A percentile compares a stretch with the other conserved stretches of the same genome.
Evolutionary conservation across 2,888 invertebrate species (phyloP).

Genomic region (Habrosyne pyritoides): DNA sequence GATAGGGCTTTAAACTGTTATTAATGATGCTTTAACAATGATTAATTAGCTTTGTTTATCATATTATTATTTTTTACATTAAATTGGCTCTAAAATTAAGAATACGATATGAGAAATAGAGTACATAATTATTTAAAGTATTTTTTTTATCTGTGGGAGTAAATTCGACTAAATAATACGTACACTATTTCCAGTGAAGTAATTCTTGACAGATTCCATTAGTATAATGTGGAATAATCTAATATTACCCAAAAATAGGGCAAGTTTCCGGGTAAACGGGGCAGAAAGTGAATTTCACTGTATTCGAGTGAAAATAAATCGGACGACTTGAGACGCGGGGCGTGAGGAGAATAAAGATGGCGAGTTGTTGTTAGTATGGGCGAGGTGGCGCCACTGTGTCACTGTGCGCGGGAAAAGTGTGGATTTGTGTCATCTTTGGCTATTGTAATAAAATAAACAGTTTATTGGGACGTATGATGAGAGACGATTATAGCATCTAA

Average conservation of each 20-base stretch:
- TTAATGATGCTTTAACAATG: constrained; percentile 21
- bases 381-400: neutral
- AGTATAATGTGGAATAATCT: constrained; percentile 6
- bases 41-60: neutral
- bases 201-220: constrained; percentile 8
- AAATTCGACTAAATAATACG: neutral
- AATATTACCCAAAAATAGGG: constrained; percentile 23
- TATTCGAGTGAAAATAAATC: constrained; percentile 67
- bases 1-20: constrained; percentile 28
- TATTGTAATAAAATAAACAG: neutral
- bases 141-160: no score
- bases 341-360: constrained; percentile 20
- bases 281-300: constrained; percentile 72
- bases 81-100: no score
- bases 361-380: constrained; percentile 2
- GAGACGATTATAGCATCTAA: no score
- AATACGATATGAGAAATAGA: no score
- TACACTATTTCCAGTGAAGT: neutral
- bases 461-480: neutral
- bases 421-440: neutral
- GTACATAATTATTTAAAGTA: no score
- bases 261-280: constrained; percentile 47
- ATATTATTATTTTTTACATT: neutral
- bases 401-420: neutral
- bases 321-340: constrained; percentile 40